Evolutionary conservation across 2,888 invertebrate species (phyloP).

Genomic region (Nomada goodeniana): DNA sequence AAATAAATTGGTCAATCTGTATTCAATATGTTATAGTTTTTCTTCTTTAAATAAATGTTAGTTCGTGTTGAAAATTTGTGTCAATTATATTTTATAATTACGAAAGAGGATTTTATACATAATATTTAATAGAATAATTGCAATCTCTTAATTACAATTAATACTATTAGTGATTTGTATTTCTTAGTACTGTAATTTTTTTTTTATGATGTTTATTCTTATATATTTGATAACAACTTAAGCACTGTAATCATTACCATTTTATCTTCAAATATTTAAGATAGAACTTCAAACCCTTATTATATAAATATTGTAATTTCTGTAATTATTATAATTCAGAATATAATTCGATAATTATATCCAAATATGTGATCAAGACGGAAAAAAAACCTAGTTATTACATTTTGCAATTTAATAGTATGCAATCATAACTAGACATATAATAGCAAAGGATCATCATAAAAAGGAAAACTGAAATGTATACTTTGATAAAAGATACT

Average conservation of each 20-base stretch:
- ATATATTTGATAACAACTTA: conserved; percentile 26
- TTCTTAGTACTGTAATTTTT: background rate
- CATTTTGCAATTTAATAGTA: conserved; percentile 12
- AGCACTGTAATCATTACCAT: conserved; percentile 14
- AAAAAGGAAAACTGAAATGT: conserved; percentile 32
- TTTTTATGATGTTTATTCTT: conserved; percentile 23
- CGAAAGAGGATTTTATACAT: conserved; percentile 4
- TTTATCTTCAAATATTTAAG: conserved; percentile 18
- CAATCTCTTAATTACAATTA: background rate
- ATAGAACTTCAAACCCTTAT: conserved; percentile 2
- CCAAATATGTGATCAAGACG: background rate
- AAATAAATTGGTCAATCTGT: background rate
- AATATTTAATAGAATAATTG: conserved; percentile 9
- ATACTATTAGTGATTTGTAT: background rate
- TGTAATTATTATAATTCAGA: conserved; percentile 21
- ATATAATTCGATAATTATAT: conserved; percentile 15
- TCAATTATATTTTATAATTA: background rate
- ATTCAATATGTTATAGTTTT: background rate
- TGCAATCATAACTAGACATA: background rate
- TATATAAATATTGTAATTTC: conserved; percentile 17
- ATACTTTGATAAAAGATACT: conserved; percentile 60
- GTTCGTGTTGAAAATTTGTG: background rate
- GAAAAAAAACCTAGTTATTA: background rate
- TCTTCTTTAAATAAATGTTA: conserved; percentile 14
- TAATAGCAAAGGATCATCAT: conserved; percentile 25